These are phyloP conservation scores for Meta bourneti DNA, from an alignment of 2,888 invertebrate species.

Conservation along the genomic window DNA sequence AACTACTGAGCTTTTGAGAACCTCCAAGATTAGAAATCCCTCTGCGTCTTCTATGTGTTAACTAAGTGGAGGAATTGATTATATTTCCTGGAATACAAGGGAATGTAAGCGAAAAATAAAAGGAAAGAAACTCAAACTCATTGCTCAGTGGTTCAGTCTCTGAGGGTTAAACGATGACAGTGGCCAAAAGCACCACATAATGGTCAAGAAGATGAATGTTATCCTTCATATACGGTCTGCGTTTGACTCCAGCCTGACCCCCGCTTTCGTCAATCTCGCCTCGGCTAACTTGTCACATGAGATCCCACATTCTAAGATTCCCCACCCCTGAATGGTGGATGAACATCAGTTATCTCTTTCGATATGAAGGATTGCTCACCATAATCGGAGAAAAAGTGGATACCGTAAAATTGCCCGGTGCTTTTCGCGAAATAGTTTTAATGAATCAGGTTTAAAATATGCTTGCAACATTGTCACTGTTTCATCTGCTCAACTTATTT, in stretches of 20 bases:
- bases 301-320: slow-evolving; percentile 14
- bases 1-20: too few species aligned
- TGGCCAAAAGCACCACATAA: slow-evolving; percentile 51
- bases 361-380: neutral
- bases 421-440: too few species aligned
- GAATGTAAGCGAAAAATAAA: neutral
- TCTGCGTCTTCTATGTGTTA: neutral
- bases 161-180: slow-evolving; percentile 59
- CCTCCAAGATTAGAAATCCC: too few species aligned
- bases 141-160: slow-evolving; percentile 42
- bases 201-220: slow-evolving; percentile 44
- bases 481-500: too few species aligned
- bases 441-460: too few species aligned
- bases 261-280: slow-evolving; percentile 46
- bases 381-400: neutral
- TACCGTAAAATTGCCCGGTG: too few species aligned
- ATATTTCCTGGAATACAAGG: neutral
- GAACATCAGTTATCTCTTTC: neutral
- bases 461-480: too few species aligned
- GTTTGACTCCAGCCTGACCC: slow-evolving; percentile 49
- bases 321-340: neutral
- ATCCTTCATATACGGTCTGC: slow-evolving; percentile 37
- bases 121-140: slow-evolving; percentile 17
- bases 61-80: neutral
- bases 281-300: slow-evolving; percentile 43